phyloP scores from a whole-genome alignment of 2,797 vertebrate genomes.

The Pseudopleuronectes americanus region DNA sequence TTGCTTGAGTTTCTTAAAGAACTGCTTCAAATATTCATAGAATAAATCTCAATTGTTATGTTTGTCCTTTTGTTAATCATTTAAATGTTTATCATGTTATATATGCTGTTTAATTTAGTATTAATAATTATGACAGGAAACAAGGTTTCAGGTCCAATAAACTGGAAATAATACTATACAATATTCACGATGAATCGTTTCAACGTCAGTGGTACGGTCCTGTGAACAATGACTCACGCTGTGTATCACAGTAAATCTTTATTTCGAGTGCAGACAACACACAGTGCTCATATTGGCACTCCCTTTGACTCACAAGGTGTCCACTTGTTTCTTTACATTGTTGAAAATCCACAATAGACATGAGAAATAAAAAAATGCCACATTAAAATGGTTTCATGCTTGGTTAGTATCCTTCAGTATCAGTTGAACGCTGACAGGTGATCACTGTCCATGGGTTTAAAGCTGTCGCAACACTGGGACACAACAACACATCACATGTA shows the following conservation, averaged over 20 bases:
- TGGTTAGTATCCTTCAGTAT: constrained; percentile 22
- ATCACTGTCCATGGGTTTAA: background rate
- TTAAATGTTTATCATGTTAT: background rate
- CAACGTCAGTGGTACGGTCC: no score
- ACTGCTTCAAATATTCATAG: background rate
- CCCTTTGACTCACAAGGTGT: constrained; percentile 38
- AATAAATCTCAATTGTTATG: background rate
- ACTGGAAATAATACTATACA: no score
- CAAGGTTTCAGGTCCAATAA: no score
- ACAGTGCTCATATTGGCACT: constrained; percentile 43
- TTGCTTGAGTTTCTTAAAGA: no score
- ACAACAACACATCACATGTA: constrained; percentile 38
- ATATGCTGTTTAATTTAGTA: no score
- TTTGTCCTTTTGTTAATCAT: background rate
- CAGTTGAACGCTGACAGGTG: background rate
- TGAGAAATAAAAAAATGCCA: constrained; percentile 27
- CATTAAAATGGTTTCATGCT: constrained; percentile 25
- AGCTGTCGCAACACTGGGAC: constrained; percentile 34
- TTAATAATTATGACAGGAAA: no score
- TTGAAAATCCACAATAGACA: constrained; percentile 38
- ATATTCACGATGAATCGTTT: background rate
- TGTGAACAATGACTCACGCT: background rate
- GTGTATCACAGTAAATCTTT: constrained; percentile 47
- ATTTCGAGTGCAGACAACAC: constrained; percentile 59
- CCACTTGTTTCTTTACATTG: constrained; percentile 31